phyloP scores from a whole-genome alignment of 2,888 invertebrate genomes.

The Latheticus oryzae region DNA sequence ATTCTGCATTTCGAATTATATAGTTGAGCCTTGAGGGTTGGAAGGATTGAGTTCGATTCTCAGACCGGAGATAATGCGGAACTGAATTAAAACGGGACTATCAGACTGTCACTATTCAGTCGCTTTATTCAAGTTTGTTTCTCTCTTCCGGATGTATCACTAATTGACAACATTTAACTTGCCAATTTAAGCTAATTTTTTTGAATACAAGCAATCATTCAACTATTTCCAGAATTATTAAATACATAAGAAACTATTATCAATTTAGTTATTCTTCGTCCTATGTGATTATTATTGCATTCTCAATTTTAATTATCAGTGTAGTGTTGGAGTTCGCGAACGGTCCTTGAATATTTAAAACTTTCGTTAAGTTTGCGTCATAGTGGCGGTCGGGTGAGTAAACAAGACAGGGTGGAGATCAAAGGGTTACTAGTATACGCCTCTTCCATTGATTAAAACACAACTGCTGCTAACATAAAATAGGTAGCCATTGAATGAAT shows the following conservation, averaged over 20 bases:
- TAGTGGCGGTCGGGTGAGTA: conserved; percentile 49
- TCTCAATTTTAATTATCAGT: conserved; percentile 59
- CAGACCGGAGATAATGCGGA: conserved; percentile 45
- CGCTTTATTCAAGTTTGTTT: conserved; percentile 39
- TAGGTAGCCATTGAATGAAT: conserved; percentile 53
- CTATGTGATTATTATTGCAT: conserved; percentile 46
- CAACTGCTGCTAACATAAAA: conserved; percentile 54
- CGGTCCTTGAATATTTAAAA: conserved; percentile 62
- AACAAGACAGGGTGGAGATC: conserved; percentile 57
- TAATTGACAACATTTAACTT: conserved; percentile 32
- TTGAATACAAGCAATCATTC: no score
- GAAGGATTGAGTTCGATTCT: conserved; percentile 45
- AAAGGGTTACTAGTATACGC: conserved; percentile 55
- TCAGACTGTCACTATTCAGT: conserved; percentile 43
- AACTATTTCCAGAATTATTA: no score
- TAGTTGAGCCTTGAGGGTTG: conserved; percentile 42
- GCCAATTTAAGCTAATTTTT: no score
- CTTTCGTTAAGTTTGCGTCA: conserved; percentile 55
- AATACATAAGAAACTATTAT: no score
- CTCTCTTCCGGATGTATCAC: conserved; percentile 31
- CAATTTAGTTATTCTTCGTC: no score
- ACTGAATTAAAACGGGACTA: conserved; percentile 44
- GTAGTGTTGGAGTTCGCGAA: conserved; percentile 57
- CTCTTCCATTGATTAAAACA: conserved; percentile 57
- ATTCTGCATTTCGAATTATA: conserved; percentile 45